Evolutionary conservation across 2,113 vertebrate species (phyloP), one percentile per base, ranked within the genome.

Genomic region (Oxyruncus cristatus): DNA sequence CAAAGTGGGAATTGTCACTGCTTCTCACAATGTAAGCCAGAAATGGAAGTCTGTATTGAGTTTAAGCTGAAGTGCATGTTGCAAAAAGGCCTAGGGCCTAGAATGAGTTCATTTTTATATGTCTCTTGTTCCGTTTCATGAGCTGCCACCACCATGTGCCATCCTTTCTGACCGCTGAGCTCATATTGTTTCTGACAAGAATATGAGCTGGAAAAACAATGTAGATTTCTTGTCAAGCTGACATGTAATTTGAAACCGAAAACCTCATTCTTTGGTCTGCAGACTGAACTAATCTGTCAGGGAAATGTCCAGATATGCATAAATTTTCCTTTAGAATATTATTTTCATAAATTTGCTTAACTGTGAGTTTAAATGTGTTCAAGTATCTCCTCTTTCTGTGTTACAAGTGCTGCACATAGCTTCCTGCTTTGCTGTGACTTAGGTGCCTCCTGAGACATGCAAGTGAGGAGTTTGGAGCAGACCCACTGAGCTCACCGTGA

Each of bases 301-400:
- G 13, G 44, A 79, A 85, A 47, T 26, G 4, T 50, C 78, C 35
- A 75, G 66, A 82, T 12, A 37, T 26, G 9, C 22, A 65, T n/a
- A 47, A 23, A n/a, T 41, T 85, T 74, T 47, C 28, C 39, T 71
- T 85, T 12, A 17, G 55, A 73, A 33, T 62, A 71, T 82, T 58
- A 82, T 85, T 93, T 81, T 14, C 41, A 83, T 72, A 72, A 12
- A 68, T 93, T 92, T 92, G 33, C 27, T 89, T 85, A 56, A 59
- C 4, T 30, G 9, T 2, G 2, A 5, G 52, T 73, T 89, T 58
- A 66, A 76, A 70, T 14, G 13, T 28, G 16, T 63, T 55, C 15
- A 75, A 63, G 27, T 47, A n/a, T 86, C 77, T 83, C 16, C 27
- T 65, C 39, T 59, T 85, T 67, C 42, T 76, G 1, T 61, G 6